Evolutionary conservation across 1,140 invertebrate genomes (phyloP).

Genomic region (Ceratina australensis): DNA sequence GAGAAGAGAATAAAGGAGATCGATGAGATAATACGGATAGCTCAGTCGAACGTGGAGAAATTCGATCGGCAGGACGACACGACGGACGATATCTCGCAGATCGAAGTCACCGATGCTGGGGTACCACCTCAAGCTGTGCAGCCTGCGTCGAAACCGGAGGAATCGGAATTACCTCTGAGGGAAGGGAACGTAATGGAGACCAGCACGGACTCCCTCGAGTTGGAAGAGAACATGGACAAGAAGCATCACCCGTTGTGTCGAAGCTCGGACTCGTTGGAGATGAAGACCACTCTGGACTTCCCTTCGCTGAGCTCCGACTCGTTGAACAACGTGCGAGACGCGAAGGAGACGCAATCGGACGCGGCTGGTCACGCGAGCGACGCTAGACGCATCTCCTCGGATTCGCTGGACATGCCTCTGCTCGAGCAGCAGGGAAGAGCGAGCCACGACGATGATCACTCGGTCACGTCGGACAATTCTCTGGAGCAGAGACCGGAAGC

Average conservation of each 20-base stretch:
- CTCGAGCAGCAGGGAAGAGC: slow-evolving; percentile 66
- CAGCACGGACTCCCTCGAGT: slow-evolving; percentile 83
- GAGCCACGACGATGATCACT: slow-evolving; percentile 44
- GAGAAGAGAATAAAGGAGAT: slow-evolving; percentile 87
- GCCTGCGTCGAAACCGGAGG: not conserved
- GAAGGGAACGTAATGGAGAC: slow-evolving; percentile 80
- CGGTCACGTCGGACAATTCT: slow-evolving; percentile 53
- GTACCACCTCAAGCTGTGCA: not conserved
- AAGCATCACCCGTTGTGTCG: slow-evolving; percentile 71
- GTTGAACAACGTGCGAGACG: slow-evolving; percentile 73
- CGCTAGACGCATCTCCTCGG: slow-evolving; percentile 74
- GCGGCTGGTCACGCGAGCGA: slow-evolving; percentile 57
- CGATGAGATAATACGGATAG: slow-evolving; percentile 86
- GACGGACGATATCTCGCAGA: slow-evolving; percentile 77
- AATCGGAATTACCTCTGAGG: slow-evolving; percentile 8
- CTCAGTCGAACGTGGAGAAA: slow-evolving; percentile 85
- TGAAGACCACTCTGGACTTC: slow-evolving; percentile 76
- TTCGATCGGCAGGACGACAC: slow-evolving; percentile 81
- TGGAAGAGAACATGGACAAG: slow-evolving; percentile 74
- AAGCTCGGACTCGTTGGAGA: slow-evolving; percentile 77
- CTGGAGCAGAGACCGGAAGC: slow-evolving; percentile 38
- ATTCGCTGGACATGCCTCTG: slow-evolving; percentile 74
- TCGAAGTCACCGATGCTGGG: slow-evolving; percentile 72
- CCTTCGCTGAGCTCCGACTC: slow-evolving; percentile 78
- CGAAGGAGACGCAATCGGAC: slow-evolving; percentile 65